Conservation (phyloP, 92 coral and sea anemone species). For the Parazoanthus atlanticus region DNA sequence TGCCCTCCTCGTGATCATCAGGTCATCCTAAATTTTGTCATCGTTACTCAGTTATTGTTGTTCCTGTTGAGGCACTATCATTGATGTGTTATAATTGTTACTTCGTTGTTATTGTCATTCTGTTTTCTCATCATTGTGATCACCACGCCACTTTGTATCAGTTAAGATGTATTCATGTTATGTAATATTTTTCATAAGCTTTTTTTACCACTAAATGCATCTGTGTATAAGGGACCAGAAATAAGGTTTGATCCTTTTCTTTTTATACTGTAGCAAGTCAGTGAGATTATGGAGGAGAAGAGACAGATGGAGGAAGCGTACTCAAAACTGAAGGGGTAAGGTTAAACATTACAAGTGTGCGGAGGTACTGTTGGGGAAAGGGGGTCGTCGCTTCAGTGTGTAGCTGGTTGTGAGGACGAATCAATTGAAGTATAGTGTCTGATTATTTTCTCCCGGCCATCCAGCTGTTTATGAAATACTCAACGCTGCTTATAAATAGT, state of each 20-base stretch:
- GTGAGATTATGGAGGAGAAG: constrained; percentile 83
- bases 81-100: no score
- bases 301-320: constrained; percentile 92
- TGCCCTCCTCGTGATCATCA: no score
- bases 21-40: neutral
- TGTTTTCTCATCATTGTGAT: neutral
- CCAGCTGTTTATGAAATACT: neutral
- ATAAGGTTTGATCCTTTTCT: constrained; percentile 1
- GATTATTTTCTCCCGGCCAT: no score
- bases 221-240: neutral
- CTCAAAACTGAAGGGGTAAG: constrained; percentile 88
- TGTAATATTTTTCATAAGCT: neutral
- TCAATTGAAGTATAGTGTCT: no score
- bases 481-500: neutral
- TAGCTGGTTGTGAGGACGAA: no score
- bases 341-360: neutral
- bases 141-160: neutral
- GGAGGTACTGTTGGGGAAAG: neutral
- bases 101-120: neutral
- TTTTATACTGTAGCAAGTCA: constrained; percentile 70
- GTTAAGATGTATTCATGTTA: no score
- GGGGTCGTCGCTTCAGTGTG: no score
- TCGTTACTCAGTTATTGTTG: neutral
- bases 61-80: neutral
- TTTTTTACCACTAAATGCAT: neutral